Percentiles rank a stretch among this genome's conserved stretches.
phyloP scores from a whole-genome alignment of 2,113 vertebrate genomes.

The Pandion haliaetus region DNA sequence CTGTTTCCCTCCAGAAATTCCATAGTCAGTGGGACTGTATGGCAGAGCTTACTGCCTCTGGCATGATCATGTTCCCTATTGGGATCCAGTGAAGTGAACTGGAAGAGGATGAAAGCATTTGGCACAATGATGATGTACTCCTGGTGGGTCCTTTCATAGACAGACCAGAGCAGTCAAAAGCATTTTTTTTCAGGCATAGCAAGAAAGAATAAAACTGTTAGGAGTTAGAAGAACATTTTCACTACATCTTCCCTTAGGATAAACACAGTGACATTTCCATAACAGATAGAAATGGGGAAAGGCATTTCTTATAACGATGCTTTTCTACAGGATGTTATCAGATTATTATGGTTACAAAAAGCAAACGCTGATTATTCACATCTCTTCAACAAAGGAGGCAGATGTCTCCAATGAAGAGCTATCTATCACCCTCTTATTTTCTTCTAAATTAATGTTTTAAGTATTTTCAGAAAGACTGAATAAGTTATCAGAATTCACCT shows the following conservation, averaged over 20 bases:
- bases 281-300: neutral
- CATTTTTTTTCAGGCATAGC: neutral
- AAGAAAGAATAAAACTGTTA: neutral
- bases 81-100: neutral
- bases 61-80: neutral
- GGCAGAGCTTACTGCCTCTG: neutral
- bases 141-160: neutral
- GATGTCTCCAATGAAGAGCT: neutral
- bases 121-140: neutral
- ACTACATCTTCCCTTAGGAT: neutral
- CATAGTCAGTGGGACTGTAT: neutral
- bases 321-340: neutral
- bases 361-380: neutral
- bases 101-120: neutral
- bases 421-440: neutral
- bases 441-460: neutral
- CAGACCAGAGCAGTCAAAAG: neutral
- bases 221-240: neutral
- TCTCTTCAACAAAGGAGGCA: neutral
- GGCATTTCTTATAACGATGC: neutral
- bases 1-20: neutral
- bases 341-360: neutral
- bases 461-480: neutral
- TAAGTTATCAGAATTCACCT: neutral
- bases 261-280: slow-evolving; percentile 26